Evolutionary conservation across 2,888 invertebrate genomes (phyloP).

Genomic region (Apodemia hepburni): DNA sequence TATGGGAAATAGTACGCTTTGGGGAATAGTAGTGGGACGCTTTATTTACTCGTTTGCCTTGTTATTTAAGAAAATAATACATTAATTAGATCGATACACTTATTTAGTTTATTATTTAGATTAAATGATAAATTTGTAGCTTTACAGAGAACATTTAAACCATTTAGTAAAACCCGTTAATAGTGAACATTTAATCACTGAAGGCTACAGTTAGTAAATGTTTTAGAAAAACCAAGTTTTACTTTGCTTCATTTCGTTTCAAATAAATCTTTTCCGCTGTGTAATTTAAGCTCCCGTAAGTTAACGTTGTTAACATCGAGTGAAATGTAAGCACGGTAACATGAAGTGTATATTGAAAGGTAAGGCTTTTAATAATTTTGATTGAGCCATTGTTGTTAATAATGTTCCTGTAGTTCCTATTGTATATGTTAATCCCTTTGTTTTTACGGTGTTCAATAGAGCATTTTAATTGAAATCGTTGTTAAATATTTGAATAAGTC

Average conservation of each 20-base stretch:
- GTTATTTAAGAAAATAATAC: too few species aligned
- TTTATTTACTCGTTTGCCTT: too few species aligned
- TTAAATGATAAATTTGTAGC: too few species aligned
- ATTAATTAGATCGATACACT: too few species aligned
- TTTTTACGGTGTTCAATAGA: background rate
- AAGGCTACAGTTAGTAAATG: slow-evolving; percentile 2
- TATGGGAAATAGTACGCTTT: too few species aligned
- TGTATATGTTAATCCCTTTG: slow-evolving; percentile 24
- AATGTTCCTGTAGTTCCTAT: slow-evolving; percentile 21
- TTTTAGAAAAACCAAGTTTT: slow-evolving; percentile 14
- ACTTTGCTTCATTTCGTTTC: slow-evolving; percentile 4
- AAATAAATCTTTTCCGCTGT: slow-evolving; percentile 5
- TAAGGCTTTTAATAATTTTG: slow-evolving; percentile 32
- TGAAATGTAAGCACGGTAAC: slow-evolving; percentile 5
- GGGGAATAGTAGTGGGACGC: too few species aligned
- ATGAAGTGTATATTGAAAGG: background rate
- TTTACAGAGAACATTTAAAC: background rate
- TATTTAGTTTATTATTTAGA: too few species aligned
- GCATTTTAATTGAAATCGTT: background rate
- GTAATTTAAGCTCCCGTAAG: slow-evolving; percentile 9
- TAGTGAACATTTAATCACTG: slow-evolving; percentile 14
- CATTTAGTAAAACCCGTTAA: background rate
- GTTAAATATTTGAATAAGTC: background rate
- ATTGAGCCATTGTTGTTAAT: slow-evolving; percentile 34
- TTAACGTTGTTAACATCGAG: slow-evolving; percentile 14